Evolutionary conservation across 1,140 invertebrate genomes (phyloP), one percentile per base, ranked within the genome.

Genomic region (Anadara kagoshimensis): DNA sequence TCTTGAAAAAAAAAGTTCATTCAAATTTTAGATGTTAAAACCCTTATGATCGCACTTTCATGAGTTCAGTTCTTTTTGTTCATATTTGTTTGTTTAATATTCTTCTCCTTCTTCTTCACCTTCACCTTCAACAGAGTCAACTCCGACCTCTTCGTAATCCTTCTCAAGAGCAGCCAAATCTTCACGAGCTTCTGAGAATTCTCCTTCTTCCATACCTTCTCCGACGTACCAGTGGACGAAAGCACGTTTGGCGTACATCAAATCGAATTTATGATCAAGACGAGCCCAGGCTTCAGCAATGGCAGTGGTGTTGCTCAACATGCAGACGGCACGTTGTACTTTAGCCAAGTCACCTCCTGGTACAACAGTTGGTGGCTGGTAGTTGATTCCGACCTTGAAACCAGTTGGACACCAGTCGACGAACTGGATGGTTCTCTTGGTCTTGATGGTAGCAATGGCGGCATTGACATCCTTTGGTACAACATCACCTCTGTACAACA

Each of bases 381-480:
- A 85, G 75, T 87, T 87, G 68, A 87, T 83, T n/a, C 81, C 81
- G 10, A 85, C 84, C 69, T 85, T 85, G 74, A 85, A 84, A 14
- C 95, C 95, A 82, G 95, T 96, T 57, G 95, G 95, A 89, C 94
- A 96, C 95, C 95, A 95, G 90, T 96, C 95, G 47, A 96, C 95
- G 87, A 96, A 96, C 73, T 85, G 83, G 63, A 87, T 87, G 61
- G 92, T 93, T 57, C 94, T 90, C 82, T 94, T 94, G 0, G 93
- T 95, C 86, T 95, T 95, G 87, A 95, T 94, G 26, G 93, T 92
- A 5, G 94, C 94, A 80, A 95, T 95, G 49, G 95, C 94, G 22
- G 94, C 94, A 86, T 96, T 83, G 47, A 96, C 95, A 85, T 95
- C 95, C 85, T 96, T 97, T 0, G 95, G 91, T 3, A 92, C 89